Conservation (phyloP, 2,888 invertebrate genomes). For the Eledone cirrhosa region DNA sequence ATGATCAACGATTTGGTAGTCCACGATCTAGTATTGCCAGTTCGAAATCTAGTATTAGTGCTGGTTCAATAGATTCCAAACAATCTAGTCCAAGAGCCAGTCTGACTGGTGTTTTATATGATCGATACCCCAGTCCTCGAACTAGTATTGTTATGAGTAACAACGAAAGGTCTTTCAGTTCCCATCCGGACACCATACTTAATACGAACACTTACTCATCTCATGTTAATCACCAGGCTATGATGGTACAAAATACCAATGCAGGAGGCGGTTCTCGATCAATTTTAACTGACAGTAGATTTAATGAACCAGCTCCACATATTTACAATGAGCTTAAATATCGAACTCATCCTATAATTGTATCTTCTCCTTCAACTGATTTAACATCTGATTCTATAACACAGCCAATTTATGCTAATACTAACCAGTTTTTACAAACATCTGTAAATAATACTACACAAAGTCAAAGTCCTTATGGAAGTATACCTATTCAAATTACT, state of each 20-base stretch:
- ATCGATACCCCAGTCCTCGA: constrained; percentile 67
- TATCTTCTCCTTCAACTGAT: constrained; percentile 29
- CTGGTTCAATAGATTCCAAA: constrained; percentile 68
- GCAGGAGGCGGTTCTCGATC: constrained; percentile 1
- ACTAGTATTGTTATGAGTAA: background rate
- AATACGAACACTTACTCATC: background rate
- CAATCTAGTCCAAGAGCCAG: constrained; percentile 68
- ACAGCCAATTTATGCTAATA: constrained; percentile 29
- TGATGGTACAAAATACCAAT: constrained; percentile 9
- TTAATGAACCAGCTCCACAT: constrained; percentile 53
- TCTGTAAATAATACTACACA: background rate
- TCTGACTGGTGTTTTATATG: constrained; percentile 51
- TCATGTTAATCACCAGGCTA: constrained; percentile 5
- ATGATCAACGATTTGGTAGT: constrained; percentile 49
- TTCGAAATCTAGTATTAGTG: constrained; percentile 65
- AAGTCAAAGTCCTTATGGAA: constrained; percentile 26
- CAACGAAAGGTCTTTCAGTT: background rate
- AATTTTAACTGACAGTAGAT: constrained; percentile 48
- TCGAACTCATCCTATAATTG: constrained; percentile 46
- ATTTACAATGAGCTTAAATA: constrained; percentile 51
- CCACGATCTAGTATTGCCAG: constrained; percentile 56
- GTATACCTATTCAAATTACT: constrained; percentile 30
- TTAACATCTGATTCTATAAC: background rate
- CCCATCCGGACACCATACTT: constrained; percentile 5
- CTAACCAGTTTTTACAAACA: constrained; percentile 18